These are phyloP conservation scores for Apus apus DNA, from an alignment of 2,113 vertebrate species.

Conservation along the genomic window DNA sequence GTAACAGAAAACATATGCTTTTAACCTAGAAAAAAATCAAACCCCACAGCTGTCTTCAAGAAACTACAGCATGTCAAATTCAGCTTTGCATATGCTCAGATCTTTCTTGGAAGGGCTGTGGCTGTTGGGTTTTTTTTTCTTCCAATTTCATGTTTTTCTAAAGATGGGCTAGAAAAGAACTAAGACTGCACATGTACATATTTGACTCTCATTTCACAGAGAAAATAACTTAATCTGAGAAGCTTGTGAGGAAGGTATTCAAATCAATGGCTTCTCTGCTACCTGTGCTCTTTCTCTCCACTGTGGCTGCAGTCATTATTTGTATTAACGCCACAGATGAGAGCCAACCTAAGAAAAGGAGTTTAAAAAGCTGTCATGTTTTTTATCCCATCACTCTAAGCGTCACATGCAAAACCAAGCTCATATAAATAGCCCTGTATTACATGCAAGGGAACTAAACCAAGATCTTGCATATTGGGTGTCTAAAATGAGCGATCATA, in stretches of 20 bases:
- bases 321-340: background rate
- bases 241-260: background rate
- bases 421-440: background rate
- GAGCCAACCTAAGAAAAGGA: background rate
- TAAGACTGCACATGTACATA: background rate
- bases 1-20: background rate
- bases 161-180: background rate
- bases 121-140: background rate
- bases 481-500: background rate
- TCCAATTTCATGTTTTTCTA: background rate
- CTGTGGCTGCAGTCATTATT: fast-evolving
- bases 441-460: background rate
- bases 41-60: background rate
- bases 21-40: background rate
- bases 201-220: background rate
- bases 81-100: background rate
- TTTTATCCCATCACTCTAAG: background rate
- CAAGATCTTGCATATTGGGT: background rate
- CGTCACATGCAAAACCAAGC: background rate
- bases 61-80: background rate
- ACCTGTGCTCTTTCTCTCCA: background rate
- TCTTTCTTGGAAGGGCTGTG: background rate
- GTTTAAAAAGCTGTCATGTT: background rate
- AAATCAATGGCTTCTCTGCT: background rate
- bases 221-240: background rate